Conservation (phyloP, 2,888 invertebrate species). For the Acanthosoma haemorrhoidale region DNA sequence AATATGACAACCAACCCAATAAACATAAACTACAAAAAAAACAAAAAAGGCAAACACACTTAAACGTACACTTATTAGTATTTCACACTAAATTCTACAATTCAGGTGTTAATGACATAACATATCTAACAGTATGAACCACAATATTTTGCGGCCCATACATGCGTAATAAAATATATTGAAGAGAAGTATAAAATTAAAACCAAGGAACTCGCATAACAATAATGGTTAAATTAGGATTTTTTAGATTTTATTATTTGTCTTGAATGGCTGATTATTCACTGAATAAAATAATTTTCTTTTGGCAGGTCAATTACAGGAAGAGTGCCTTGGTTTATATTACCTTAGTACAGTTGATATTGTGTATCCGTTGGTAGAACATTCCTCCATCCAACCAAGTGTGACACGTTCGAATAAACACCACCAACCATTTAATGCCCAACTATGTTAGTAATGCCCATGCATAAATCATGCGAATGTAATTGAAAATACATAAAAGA, state of each 20-base stretch:
- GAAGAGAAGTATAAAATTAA: not conserved
- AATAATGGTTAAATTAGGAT: too few species aligned
- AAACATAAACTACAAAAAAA: too few species aligned
- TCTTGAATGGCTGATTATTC: too few species aligned
- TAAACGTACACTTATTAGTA: conserved; percentile 1
- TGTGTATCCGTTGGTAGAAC: not conserved
- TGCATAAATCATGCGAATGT: too few species aligned
- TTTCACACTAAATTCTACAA: not conserved
- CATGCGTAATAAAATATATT: not conserved
- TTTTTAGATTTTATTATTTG: too few species aligned
- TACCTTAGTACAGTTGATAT: not conserved
- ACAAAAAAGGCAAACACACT: conserved; percentile 14
- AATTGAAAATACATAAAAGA: too few species aligned
- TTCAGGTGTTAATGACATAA: not conserved
- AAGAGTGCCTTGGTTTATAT: conserved; percentile 12
- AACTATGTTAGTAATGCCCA: not conserved
- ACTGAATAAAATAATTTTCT: not conserved
- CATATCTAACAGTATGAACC: not conserved
- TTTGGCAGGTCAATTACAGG: too few species aligned
- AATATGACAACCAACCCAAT: not conserved
- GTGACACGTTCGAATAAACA: not conserved
- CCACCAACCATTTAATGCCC: not conserved
- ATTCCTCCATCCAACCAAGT: conserved; percentile 9
- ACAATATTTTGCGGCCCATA: not conserved
- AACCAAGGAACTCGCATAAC: conserved; percentile 7